Base-by-base conservation (phyloP, 2,888 invertebrate species). In the Epsilonema sp. region DNA sequence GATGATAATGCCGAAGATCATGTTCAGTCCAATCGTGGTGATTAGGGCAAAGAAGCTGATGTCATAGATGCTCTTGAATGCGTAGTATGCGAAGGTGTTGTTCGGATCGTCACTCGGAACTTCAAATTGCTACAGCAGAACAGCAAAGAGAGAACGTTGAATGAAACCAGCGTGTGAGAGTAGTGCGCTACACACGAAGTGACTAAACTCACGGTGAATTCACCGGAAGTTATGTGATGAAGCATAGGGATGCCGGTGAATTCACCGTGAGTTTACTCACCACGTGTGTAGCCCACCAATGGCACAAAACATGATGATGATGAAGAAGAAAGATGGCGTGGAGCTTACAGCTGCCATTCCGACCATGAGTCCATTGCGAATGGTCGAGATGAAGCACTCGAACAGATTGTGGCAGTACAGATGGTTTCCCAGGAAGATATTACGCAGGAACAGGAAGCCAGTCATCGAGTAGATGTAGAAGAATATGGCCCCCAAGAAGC, bases 1-100 rank as follows among this genome's bases (percentile, higher is more conserved):
- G 26, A 67, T 66, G 45, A 67, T 67, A 57, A 67, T 67, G 55
- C 67, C 67, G 49, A 67, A 66, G 56, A 67, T 66, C 54, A 67
- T 66, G 61, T 67, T 67, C 44, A 67, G 59, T 25, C 67, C 67
- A 52, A 67, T 67, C 36, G 67, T 67, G 11, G 66, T 65, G 55
- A 67, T 64, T 56, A 66, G 63, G 52, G 65, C 62, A 57, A 67
- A 67, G 60, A 67, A 67, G 21, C 65, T 61, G 21, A 67, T 60
- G 53, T 67, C 66, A 51, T 62, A 67, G 24, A 67, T 49, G 13
- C 64, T 62, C 25, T 65, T 58, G 38, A 60, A 56, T 11, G 62
- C 61, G 50, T 66, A 67, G 59, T 58, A 41, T 50, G 52, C 46
- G 51, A 49, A n/a, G 37, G n/a, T 1, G 45, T 48, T 37, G 51